A percentile compares a stretch with the other conserved stretches of the same genome.
Conservation (phyloP, 2,797 vertebrate species). For the Clarias pachynema region DNA sequence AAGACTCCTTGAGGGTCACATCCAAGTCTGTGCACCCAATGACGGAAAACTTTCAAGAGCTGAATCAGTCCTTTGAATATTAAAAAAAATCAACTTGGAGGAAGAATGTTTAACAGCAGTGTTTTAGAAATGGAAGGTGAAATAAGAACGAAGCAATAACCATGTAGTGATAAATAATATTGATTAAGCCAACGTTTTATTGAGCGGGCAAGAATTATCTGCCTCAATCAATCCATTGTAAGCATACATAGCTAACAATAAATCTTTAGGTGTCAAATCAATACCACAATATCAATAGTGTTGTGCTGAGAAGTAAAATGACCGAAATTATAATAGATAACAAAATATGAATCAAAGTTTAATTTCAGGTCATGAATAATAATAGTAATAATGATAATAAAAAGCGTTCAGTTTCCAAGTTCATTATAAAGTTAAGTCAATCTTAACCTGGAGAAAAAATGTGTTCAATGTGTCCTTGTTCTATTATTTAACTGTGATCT, state of each 20-base stretch:
- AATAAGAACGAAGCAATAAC: not conserved
- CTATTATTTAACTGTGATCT: not conserved
- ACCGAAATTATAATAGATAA: not conserved
- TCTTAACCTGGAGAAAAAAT: not conserved
- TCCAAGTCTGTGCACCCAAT: not conserved
- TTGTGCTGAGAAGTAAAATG: not conserved
- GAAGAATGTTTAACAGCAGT: not conserved
- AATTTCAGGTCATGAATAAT: not conserved
- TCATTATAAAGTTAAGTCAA: not conserved
- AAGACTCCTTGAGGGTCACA: slow-evolving; percentile 10
- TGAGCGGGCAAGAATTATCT: not conserved
- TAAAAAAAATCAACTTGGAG: not conserved
- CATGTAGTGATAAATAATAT: not conserved
- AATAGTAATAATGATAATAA: too few relatives aligned
- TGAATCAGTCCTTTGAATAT: not conserved
- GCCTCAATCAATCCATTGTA: not conserved
- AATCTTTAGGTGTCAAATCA: not conserved
- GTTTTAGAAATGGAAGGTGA: not conserved
- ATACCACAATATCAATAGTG: not conserved
- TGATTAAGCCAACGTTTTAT: not conserved
- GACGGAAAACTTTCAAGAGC: not conserved
- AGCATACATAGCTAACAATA: not conserved
- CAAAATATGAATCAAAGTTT: not conserved
- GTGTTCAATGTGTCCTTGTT: not conserved
- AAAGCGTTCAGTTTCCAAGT: not conserved